Evolutionary conservation across 2,113 vertebrate genomes (phyloP), one percentile per base, ranked within the genome.

Genomic region (Sturnira hondurensis): DNA sequence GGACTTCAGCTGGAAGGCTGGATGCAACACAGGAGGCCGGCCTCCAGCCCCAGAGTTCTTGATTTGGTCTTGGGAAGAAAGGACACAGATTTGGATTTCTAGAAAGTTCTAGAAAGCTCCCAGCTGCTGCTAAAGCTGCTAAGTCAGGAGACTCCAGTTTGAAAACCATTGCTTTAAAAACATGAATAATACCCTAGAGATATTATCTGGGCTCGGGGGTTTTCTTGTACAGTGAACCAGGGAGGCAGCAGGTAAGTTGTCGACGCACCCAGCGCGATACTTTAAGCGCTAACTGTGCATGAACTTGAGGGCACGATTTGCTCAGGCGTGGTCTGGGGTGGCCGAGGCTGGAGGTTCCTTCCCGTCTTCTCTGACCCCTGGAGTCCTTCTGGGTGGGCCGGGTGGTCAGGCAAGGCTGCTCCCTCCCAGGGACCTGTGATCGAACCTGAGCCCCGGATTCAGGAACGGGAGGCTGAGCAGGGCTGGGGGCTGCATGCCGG

Each of bases 121-220:
- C 61, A 41, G 20, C 5, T 43, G n/a, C 14, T 38, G 41, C 28
- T 10, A 41, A 76, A 17, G n/a, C 45, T 45, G 4, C 41, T 70
- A 38, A 58, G 8, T 15, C 15, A 54, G 43, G 19, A 47, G 38
- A 8, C 8, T 16, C 47, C 7, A 26, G 71, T 38, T 67, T 38
- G 74, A 65, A 61, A 94, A 82, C 16, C 3, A 43, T 20, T 68
- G 43, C 31, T 63, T 28, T 11, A 47, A 89, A 89, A 91, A 45
- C 8, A 7, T 16, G 47, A 65, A 24, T 36, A 19, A 73, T 33
- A 6, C 17, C 20, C 43, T 33, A 16, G 63, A 56, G 43, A 45
- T 17, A 8, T 7, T 7, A 6, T 20, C 58, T 24, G 22, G 11
- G 31, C 24, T 63, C 8, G 14, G 26, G 10, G 24, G 9, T 13